These are phyloP conservation scores for Cydia fagiglandana DNA, from an alignment of 1,140 invertebrate species.

Conservation along the genomic window DNA sequence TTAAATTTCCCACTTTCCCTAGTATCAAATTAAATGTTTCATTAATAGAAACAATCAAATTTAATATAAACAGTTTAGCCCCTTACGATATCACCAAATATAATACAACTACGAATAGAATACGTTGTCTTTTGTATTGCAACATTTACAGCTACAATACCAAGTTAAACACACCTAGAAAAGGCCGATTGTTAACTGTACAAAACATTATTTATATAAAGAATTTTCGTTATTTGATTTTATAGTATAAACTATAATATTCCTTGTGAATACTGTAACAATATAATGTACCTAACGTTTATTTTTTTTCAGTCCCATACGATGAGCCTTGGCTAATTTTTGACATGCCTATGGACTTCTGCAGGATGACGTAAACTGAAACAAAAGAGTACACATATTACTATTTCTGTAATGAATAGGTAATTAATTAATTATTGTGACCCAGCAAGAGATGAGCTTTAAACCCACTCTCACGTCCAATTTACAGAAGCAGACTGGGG, in stretches of 20 bases:
- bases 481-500: too few relatives aligned
- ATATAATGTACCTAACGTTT: conserved; percentile 33
- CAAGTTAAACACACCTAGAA: conserved; percentile 18
- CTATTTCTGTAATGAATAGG: background rate
- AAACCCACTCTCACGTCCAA: too few relatives aligned
- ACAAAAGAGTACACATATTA: conserved; percentile 54
- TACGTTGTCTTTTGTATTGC: conserved; percentile 10
- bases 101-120: conserved; percentile 14
- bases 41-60: background rate
- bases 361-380: conserved; percentile 88
- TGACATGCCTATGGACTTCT: conserved; percentile 89
- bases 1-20: background rate
- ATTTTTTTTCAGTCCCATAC: conserved; percentile 83
- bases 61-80: background rate
- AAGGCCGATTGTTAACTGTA: conserved; percentile 15
- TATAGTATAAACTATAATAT: conserved; percentile 13
- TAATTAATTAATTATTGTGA: too few relatives aligned
- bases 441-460: too few relatives aligned
- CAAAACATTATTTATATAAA: conserved; percentile 25
- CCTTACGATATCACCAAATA: conserved; percentile 1
- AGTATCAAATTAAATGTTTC: background rate
- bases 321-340: conserved; percentile 91
- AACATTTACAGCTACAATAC: conserved; percentile 24
- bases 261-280: conserved; percentile 35
- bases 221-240: conserved; percentile 10